A percentile compares a stretch with the other conserved stretches of the same genome.
phyloP scores from a whole-genome alignment of 1,140 invertebrate genomes.

The Apocrypta bakeri region DNA sequence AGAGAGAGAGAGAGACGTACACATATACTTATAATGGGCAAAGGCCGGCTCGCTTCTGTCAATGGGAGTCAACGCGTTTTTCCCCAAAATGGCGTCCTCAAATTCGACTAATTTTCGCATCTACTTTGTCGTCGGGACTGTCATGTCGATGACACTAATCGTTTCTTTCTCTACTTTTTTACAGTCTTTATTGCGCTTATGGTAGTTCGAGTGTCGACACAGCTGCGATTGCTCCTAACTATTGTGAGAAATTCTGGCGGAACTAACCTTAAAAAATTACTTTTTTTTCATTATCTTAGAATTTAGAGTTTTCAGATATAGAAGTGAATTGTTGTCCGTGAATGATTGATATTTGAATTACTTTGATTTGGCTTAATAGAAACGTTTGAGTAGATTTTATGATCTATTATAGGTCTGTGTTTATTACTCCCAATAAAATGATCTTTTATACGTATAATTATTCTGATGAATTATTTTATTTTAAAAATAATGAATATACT shows the following conservation, averaged over 20 bases:
- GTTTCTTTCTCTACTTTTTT: conserved; percentile 10
- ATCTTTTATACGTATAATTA: too few species aligned
- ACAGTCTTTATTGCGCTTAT: neutral
- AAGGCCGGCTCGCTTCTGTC: conserved; percentile 17
- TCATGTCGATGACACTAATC: conserved; percentile 16
- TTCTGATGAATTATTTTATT: too few species aligned
- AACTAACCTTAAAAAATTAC: conserved; percentile 24
- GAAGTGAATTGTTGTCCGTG: neutral
- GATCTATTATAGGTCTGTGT: neutral
- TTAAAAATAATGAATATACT: too few species aligned
- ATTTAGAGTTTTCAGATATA: neutral
- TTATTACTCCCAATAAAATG: neutral
- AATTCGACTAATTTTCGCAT: conserved; percentile 45
- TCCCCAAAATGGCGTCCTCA: conserved; percentile 48
- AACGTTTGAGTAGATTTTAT: neutral
- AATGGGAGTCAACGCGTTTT: conserved; percentile 34
- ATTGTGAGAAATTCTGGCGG: neutral
- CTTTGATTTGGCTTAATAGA: neutral
- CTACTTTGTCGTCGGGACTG: neutral
- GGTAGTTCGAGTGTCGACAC: neutral
- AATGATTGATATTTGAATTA: neutral
- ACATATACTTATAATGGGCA: neutral
- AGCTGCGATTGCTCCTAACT: conserved; percentile 1
- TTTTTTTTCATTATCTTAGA: conserved; percentile 1
- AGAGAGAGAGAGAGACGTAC: neutral